Base-by-base conservation (phyloP, 2,113 vertebrate species). In the Maccullochella peelii region DNA sequence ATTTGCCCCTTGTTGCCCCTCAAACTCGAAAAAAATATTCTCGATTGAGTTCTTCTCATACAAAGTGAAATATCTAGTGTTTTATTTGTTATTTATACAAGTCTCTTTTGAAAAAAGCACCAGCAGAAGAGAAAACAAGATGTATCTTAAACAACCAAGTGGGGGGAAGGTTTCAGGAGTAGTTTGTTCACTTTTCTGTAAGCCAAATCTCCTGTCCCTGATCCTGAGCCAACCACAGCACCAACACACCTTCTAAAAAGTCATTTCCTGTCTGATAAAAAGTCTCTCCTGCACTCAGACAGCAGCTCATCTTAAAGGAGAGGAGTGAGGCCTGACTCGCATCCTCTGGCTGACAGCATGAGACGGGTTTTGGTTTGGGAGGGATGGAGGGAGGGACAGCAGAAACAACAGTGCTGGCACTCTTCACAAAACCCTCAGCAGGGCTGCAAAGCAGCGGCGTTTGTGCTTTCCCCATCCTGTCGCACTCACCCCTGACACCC, bases 181-280 rank as follows among this genome's bases (percentile, higher is more conserved):
- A 40, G 55, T 86, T 82, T 66, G 40, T 76, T 69, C 7, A 75
- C 57, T 79, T 79, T 42, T 70, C 42, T 76, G 62, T 27, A 54
- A 66, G 68, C 71, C 79, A 91, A 63, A 82, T 89, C 87, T 81
- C 59, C 72, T 55, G 68, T 63, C 52, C 38, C 66, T 79, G 69
- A 80, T 38, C 73, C 52, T 42, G 11, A 80, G 68, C 66, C 73
- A 77, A 81, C 38, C 42, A 25, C 62, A 69, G 79, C 73, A 77
- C 76, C 66, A 59, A 58, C 72, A 73, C 80, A 74, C 76, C 87
- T 83, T 44, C 67, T 18, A 9, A 75, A 65, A 50, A 67, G n/a
- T 62, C 58, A 25, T 79, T 21, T 3, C 44, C n/a, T 61, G 23
- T 69, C 71, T 49, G 70, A 54, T 47, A 44, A 77, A 71, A 42